phyloP scores from a whole-genome alignment of 2,797 vertebrate species.

The Sebastes diploproa region DNA sequence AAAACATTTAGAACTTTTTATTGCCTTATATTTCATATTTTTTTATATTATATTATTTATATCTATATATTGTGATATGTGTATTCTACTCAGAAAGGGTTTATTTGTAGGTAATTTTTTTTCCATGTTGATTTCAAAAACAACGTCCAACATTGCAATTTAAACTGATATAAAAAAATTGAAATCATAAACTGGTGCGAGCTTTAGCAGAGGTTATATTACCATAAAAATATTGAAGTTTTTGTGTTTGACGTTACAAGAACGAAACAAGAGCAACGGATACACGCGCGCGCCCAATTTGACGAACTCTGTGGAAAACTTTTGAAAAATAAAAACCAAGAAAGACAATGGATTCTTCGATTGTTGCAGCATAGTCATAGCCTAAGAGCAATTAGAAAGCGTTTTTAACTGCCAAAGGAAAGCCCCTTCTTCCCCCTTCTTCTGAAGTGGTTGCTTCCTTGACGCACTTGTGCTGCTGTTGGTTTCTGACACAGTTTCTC shows the following conservation, averaged over 20 bases:
- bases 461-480: conserved; percentile 62
- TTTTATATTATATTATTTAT: not conserved
- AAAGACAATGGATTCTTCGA: conserved; percentile 12
- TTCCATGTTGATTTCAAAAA: not conserved
- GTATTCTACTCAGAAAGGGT: not conserved
- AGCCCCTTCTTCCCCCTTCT: conserved; percentile 58
- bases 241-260: not conserved
- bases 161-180: not conserved
- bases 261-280: not conserved
- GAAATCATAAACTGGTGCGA: not conserved
- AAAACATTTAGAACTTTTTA: not conserved
- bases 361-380: conserved; percentile 13
- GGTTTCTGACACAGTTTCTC: conserved; percentile 70
- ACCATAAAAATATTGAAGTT: not conserved
- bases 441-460: conserved; percentile 59
- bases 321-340: not conserved
- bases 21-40: not conserved
- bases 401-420: conserved; percentile 63
- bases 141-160: not conserved
- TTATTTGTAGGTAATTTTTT: not conserved
- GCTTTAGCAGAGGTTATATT: not conserved
- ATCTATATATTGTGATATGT: not conserved
- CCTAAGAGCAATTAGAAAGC: conserved; percentile 35
- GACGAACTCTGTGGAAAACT: not conserved
- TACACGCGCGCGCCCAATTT: not conserved